Base-by-base conservation (phyloP, 2,797 vertebrate genomes). In the Heterohyrax brucei region DNA sequence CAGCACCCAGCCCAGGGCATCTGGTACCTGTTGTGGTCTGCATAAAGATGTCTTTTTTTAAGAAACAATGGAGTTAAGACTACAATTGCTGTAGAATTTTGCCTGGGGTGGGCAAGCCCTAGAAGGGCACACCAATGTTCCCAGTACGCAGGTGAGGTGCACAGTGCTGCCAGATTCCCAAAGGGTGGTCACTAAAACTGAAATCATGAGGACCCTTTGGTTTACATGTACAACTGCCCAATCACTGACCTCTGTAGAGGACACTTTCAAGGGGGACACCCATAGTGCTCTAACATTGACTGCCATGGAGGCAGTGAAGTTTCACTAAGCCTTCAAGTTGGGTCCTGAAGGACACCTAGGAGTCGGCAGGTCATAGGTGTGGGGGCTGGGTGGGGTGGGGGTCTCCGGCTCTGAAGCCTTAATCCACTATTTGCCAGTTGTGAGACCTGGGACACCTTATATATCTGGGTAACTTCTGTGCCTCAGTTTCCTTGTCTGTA, bases 161-260 rank as follows among this genome's bases (percentile, higher is more conserved):
- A 22, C 3, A 19, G 48, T 4, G 4, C 61, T 84, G 48, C 83
- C 33, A 48, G 10, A 76, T 50, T 91, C 62, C 88, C 91, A 61
- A 44, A 85, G 50, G 24, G 26, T 59, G 48, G 24, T 1, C 78
- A 10, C 26, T 59, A 12, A 44, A 53, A 12, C 48, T 39, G 87
- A 93, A 78, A 33, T 1, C 30, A 26, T 48, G 75, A 7, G 44
- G 2, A 53, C 61, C 46, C 3, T 83, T 70, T 66, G 50, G 44
- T 88, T 95, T 85, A 85, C 70, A 73, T 10, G 72, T 12, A 94
- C 30, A 87, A 76, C 39, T n/a, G 16, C 53, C 50, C 76, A 50
- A 79, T 59, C 61, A 56, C 70, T 22, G 84, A 62, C 16, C 72
- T 87, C 66, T 68, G 26, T 44, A 89, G 56, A 53, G 73, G 48